Base-by-base conservation (phyloP, 2,888 invertebrate species). In the Chrysotoxum bicinctum region DNA sequence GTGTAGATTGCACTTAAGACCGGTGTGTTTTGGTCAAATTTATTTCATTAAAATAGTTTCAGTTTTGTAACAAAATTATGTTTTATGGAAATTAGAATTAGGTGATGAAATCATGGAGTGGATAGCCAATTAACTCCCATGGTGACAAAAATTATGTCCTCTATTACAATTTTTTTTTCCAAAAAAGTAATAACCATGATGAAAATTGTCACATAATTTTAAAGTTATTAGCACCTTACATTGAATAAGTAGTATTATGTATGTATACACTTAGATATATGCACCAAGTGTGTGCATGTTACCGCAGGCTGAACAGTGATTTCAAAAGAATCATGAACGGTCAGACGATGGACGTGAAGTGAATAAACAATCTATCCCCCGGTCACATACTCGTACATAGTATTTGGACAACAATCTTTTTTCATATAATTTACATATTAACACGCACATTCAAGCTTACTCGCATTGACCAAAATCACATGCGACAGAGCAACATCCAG, bases 361-460 rank as follows among this genome's bases (percentile, higher is more conserved):
- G 48, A 50, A 75, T 62, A 45, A 81, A 70, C 72, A 77, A 77
- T 35, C 1, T 12, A 68, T 73, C 54, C 10, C 32, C 68, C 58
- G 56, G 75, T 56, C 56, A 32, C 54, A 30, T 45, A 70, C 1
- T n/a, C n/a, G n/a, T 6, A 40, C 6, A 4, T 2, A 16, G 54
- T 74, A 83, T 78, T 74, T 73, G 60, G 40, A 69, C 78, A 66
- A 52, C 75, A 70, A 79, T 84, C 70, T 75, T 70, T 84, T 72
- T 84, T 72, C 84, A 84, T 79, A 75, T 37, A 35, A 84, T 79
- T 84, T 79, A 84, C 84, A 84, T 84, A 79, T 66, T 54, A 58
- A 64, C 58, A 75, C 48, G 60, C 66, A 82, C 80, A 74, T 58
- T 56, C 16, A n/a, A 32, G 32, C 16, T 19, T 37, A 19, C 23